A percentile compares a stretch with the other conserved stretches of the same genome.
Conservation (phyloP, 2,888 invertebrate species). For the Callosobruchus maculatus region DNA sequence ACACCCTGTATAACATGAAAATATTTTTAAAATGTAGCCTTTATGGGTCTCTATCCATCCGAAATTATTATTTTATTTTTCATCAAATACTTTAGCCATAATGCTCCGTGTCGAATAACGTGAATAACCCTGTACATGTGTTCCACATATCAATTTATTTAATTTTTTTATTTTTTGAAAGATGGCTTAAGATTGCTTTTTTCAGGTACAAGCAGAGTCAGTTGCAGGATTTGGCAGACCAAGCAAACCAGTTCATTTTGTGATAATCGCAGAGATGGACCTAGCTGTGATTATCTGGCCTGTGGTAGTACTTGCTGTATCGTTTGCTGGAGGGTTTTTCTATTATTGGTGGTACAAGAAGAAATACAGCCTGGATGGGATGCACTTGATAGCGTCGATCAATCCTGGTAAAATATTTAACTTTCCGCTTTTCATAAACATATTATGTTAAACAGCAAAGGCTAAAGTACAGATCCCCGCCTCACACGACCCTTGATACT, state of each 20-base stretch:
- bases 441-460: no score
- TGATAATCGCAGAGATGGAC: constrained; percentile 18
- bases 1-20: no score
- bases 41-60: no score
- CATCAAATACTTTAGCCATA: no score
- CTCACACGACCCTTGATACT: no score
- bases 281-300: background rate
- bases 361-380: constrained; percentile 39
- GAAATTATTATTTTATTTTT: no score
- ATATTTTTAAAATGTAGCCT: no score
- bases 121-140: no score
- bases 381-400: constrained; percentile 54
- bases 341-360: constrained; percentile 37
- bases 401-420: constrained; percentile 50
- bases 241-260: constrained; percentile 32
- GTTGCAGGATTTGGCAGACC: constrained; percentile 55
- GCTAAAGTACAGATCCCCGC: no score
- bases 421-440: background rate
- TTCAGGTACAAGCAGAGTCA: constrained; percentile 58
- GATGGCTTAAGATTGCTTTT: constrained; percentile 3
- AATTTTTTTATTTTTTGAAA: no score
- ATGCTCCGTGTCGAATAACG: no score
- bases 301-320: background rate
- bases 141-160: no score
- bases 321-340: constrained; percentile 4